phyloP scores from a whole-genome alignment of 2,797 vertebrate species.

The Cirrhinus molitorella region DNA sequence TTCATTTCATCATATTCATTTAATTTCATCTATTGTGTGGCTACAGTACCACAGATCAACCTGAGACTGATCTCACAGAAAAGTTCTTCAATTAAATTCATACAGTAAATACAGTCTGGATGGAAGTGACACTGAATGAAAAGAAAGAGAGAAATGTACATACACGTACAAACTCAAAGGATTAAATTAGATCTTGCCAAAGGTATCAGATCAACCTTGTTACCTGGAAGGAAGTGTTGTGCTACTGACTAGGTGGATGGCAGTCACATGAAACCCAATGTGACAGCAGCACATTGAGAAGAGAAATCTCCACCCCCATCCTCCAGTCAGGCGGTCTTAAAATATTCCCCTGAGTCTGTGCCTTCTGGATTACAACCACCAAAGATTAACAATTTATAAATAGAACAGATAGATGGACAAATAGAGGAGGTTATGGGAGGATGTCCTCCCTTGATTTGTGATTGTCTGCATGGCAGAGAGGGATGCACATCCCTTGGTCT shows the following conservation, averaged over 20 bases:
- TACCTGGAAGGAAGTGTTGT: slow-evolving; percentile 1
- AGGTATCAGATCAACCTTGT: not conserved
- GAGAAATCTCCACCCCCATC: slow-evolving; percentile 23
- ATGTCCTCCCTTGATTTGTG: slow-evolving; percentile 17
- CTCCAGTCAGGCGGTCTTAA: slow-evolving; percentile 13
- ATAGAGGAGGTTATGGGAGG: slow-evolving; percentile 17
- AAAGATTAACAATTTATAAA: slow-evolving; percentile 40
- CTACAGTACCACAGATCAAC: not conserved
- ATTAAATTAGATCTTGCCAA: not conserved
- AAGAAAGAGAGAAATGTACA: not conserved
- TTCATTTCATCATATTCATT: not conserved
- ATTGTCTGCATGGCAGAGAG: slow-evolving; percentile 15
- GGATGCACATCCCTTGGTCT: not conserved
- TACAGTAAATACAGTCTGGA: not conserved
- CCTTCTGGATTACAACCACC: slow-evolving; percentile 43
- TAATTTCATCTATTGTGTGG: not conserved
- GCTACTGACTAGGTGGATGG: not conserved
- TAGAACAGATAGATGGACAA: slow-evolving; percentile 40
- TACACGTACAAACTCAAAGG: not conserved
- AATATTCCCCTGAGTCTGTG: slow-evolving; percentile 23
- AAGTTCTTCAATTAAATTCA: not conserved
- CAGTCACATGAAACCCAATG: slow-evolving; percentile 40
- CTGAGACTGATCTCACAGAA: not conserved
- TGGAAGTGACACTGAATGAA: not conserved
- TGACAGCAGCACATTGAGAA: slow-evolving; percentile 14